Evolutionary conservation across 2,888 invertebrate species (phyloP), one percentile per base, ranked within the genome.

Genomic region (Diploptera punctata): DNA sequence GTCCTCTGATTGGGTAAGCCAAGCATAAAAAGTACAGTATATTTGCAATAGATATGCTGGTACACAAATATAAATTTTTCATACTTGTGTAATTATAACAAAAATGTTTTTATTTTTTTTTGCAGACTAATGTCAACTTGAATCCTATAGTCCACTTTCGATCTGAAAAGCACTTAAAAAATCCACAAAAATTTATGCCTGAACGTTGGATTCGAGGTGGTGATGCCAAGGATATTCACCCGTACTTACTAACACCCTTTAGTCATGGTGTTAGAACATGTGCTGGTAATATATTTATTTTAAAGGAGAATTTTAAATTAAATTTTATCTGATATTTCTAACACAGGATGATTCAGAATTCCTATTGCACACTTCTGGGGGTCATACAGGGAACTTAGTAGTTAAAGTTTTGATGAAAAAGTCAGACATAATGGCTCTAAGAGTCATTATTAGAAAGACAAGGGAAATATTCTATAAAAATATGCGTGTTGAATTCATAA

Each of bases 221-320:
- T 26, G 70, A 67, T 29, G 44, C 57, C 13, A 29, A 33, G 7
- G 65, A 68, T 2, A 79, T 81, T n/a, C 83, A 86, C 76, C 86
- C 86, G 0, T 86, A 82, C 76, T 77, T 86, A 1, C 79, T 86
- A 52, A 81, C 82, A 3, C 87, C 86, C 3, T 87, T 87, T 79
- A 85, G 87, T 4, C 82, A 83, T 76, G 87, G 86, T 1, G 83
- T 85, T 1, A 77, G 87, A 75, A 86, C 86, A 81, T 87, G 87
- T 80, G 85, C 84, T 71, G 87, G 87, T 84, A 77, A 73, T 54
- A 31, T 21, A 52, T 52, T 0, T 7, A 2, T 52, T 5, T 21
- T 52, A 24, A 0, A 9, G 3, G 13, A 21, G 21, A 9, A 1
- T 24, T 52, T 1, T 24, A 5, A 19, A 19, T 10, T 19, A 3